Evolutionary conservation across 2,888 invertebrate species (phyloP).

Genomic region (Mylabris sibirica): DNA sequence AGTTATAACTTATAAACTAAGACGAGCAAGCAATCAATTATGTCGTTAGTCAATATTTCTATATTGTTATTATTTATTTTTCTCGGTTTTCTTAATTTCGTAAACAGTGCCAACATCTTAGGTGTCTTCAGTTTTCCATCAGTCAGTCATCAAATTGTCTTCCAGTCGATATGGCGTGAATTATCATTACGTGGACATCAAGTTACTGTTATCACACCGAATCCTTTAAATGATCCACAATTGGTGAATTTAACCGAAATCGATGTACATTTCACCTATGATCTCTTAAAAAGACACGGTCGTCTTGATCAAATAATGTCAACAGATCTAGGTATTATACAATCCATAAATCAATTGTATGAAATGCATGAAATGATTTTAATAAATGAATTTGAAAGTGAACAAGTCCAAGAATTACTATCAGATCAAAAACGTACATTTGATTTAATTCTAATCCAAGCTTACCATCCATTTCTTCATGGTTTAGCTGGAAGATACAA

Average conservation of each 20-base stretch:
- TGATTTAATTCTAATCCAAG: constrained; percentile 32
- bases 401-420: neutral
- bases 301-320: constrained; percentile 9
- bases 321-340: constrained; percentile 4
- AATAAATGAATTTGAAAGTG: neutral
- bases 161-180: constrained; percentile 48
- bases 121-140: constrained; percentile 24
- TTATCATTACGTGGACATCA: constrained; percentile 51
- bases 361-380: neutral
- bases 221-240: constrained; percentile 48
- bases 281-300: constrained; percentile 19
- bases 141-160: constrained; percentile 26
- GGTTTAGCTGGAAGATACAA: constrained; percentile 28
- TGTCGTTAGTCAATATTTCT: no score
- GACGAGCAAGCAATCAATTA: no score
- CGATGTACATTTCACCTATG: constrained; percentile 44
- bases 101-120: constrained; percentile 18
- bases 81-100: neutral
- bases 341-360: neutral
- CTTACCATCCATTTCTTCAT: constrained; percentile 29
- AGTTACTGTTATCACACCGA: constrained; percentile 51
- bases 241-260: constrained; percentile 53
- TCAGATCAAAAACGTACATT: constrained; percentile 19
- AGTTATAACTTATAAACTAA: no score
- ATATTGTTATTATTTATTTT: neutral